Evolutionary conservation across 1,140 invertebrate genomes (phyloP).

Genomic region (Olivierus martensii): DNA sequence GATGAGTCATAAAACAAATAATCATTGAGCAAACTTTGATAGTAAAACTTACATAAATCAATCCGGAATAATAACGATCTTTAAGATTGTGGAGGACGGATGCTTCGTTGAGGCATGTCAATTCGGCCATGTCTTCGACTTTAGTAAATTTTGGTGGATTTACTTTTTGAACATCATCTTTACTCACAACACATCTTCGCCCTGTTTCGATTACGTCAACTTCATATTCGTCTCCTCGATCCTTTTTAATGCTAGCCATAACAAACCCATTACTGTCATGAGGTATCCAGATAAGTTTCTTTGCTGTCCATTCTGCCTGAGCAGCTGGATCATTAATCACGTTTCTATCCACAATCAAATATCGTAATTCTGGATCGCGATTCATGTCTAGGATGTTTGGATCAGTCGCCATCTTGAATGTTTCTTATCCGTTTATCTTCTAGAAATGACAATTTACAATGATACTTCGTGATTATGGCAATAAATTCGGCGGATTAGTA

Average conservation of each 20-base stretch:
- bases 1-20: no score
- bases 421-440: no score
- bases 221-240: slow-evolving; percentile 88
- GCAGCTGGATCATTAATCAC: slow-evolving; percentile 89
- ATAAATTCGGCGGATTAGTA: no score
- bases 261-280: slow-evolving; percentile 93
- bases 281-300: slow-evolving; percentile 97
- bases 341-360: slow-evolving; percentile 83
- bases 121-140: slow-evolving; percentile 99
- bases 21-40: no score
- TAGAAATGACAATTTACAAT: no score
- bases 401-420: no score
- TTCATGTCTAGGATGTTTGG: no score
- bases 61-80: slow-evolving; percentile 96
- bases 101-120: slow-evolving; percentile 98
- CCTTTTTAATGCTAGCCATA: slow-evolving; percentile 84
- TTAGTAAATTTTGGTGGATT: slow-evolving; percentile 99
- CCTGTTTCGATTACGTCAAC: slow-evolving; percentile 94
- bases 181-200: slow-evolving; percentile 69
- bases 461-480: no score
- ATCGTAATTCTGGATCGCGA: slow-evolving; percentile 45
- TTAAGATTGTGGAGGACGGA: slow-evolving; percentile 98
- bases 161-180: slow-evolving; percentile 99
- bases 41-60: slow-evolving; percentile 91
- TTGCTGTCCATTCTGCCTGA: slow-evolving; percentile 98